A percentile compares a stretch with the other conserved stretches of the same genome.
Conservation (phyloP, 2,888 invertebrate genomes). For the Thereva nobilitata region DNA sequence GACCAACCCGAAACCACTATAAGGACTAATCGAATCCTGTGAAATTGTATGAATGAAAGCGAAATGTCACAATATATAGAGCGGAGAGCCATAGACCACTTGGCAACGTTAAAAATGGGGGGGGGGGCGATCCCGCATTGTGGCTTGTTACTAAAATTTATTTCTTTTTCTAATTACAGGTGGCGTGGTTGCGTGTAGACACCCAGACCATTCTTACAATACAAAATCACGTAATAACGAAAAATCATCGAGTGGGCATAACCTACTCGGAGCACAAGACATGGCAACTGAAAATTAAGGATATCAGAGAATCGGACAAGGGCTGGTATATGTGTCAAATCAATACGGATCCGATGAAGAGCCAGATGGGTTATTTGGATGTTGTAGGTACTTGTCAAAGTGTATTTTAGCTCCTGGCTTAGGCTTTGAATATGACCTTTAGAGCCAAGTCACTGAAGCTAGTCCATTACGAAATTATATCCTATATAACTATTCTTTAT, state of each 20-base stretch:
- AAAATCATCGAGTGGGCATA: constrained; percentile 83
- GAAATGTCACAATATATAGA: too few species aligned
- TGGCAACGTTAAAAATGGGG: too few species aligned
- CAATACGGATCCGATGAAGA: constrained; percentile 60
- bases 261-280: constrained; percentile 77
- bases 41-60: too few species aligned
- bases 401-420: constrained; percentile 25
- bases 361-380: constrained; percentile 83
- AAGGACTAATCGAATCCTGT: too few species aligned
- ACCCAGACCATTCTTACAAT: constrained; percentile 89
- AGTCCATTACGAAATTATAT: constrained; percentile 30
- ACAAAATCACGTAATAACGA: constrained; percentile 85
- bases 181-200: constrained; percentile 63
- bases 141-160: constrained; percentile 14
- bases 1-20: too few species aligned
- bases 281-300: constrained; percentile 81
- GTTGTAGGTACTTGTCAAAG: constrained; percentile 75
- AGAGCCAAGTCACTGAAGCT: constrained; percentile 11
- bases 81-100: too few species aligned
- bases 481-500: too few species aligned
- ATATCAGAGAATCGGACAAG: constrained; percentile 76
- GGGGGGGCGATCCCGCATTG: too few species aligned
- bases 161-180: constrained; percentile 47
- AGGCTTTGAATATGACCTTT: background rate
- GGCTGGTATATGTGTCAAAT: constrained; percentile 69